A percentile compares a stretch with the other conserved stretches of the same genome.
Conservation (phyloP, 2,113 vertebrate genomes). For the Hucho hucho region DNA sequence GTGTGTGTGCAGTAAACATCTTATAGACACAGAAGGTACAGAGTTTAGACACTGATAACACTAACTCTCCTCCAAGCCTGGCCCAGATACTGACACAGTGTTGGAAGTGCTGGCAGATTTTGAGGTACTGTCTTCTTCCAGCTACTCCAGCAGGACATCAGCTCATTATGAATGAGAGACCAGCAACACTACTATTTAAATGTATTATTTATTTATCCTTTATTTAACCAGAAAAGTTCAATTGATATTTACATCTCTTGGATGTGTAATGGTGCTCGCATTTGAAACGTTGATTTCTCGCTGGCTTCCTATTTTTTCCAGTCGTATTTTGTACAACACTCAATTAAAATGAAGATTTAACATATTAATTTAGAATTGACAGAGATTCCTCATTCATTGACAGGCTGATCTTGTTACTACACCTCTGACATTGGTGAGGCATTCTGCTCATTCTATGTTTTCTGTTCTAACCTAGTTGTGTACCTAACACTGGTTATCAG, state of each 20-base stretch:
- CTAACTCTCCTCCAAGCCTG: constrained; percentile 53
- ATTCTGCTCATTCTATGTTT: not conserved
- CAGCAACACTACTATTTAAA: not conserved
- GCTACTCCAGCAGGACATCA: constrained; percentile 17
- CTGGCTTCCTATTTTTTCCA: constrained; percentile 16
- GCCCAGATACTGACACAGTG: constrained; percentile 43
- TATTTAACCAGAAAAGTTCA: not conserved
- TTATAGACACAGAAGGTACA: constrained; percentile 38
- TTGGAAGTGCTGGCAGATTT: constrained; percentile 33
- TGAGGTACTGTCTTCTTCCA: constrained; percentile 19
- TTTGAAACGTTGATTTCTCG: not conserved
- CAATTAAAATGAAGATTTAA: not conserved
- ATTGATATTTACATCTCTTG: not conserved
- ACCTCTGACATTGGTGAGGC: not conserved
- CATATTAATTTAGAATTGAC: not conserved
- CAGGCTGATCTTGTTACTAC: not conserved
- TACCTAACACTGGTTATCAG: too few relatives aligned
- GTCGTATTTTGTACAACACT: constrained; percentile 22
- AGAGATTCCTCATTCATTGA: constrained; percentile 8
- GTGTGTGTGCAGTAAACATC: constrained; percentile 34
- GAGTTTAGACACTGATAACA: constrained; percentile 43
- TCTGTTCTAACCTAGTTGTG: too few relatives aligned
- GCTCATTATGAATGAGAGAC: constrained; percentile 33
- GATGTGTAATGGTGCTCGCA: constrained; percentile 12
- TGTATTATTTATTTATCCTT: constrained; percentile 15